These are phyloP conservation scores for Archaeoteleia sp. DNA, from an alignment of 2,888 invertebrate species.

Conservation along the genomic window DNA sequence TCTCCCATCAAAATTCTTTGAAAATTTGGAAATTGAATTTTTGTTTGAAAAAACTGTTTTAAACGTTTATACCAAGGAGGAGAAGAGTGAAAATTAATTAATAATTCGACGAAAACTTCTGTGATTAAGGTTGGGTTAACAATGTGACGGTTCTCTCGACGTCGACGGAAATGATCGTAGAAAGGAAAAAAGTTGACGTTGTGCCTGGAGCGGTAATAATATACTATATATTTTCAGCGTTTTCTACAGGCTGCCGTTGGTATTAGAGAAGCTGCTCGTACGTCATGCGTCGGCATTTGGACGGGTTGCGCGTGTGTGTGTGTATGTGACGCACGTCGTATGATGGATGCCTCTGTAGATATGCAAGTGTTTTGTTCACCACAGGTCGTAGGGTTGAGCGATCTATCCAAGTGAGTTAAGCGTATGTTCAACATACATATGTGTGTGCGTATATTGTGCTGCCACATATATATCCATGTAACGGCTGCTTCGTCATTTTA, in stretches of 20 bases:
- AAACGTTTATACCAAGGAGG: too few relatives aligned
- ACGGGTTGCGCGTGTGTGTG: not conserved
- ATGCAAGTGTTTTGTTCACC: constrained; percentile 64
- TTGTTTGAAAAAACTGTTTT: too few relatives aligned
- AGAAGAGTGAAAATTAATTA: constrained; percentile 35
- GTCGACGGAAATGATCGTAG: constrained; percentile 19
- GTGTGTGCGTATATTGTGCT: constrained; percentile 35
- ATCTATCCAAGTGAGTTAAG: constrained; percentile 56
- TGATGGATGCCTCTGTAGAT: constrained; percentile 60
- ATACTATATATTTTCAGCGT: constrained; percentile 38
- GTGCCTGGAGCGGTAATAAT: constrained; percentile 46
- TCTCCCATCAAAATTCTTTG: too few relatives aligned
- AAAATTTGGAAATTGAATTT: too few relatives aligned
- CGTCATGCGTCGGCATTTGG: constrained; percentile 21
- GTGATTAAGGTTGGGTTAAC: constrained; percentile 27
- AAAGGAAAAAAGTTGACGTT: constrained; percentile 33
- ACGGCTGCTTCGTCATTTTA: constrained; percentile 59
- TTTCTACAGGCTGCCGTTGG: constrained; percentile 24
- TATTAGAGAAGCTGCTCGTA: constrained; percentile 34
- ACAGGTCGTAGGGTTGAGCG: constrained; percentile 54
- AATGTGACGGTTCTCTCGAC: constrained; percentile 17
- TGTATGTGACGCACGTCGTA: constrained; percentile 37
- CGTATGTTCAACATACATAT: constrained; percentile 42
- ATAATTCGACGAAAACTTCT: constrained; percentile 38
- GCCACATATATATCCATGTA: constrained; percentile 43